Evolutionary conservation across 2,888 invertebrate genomes (phyloP).

Genomic region (Darwinula stevensoni): DNA sequence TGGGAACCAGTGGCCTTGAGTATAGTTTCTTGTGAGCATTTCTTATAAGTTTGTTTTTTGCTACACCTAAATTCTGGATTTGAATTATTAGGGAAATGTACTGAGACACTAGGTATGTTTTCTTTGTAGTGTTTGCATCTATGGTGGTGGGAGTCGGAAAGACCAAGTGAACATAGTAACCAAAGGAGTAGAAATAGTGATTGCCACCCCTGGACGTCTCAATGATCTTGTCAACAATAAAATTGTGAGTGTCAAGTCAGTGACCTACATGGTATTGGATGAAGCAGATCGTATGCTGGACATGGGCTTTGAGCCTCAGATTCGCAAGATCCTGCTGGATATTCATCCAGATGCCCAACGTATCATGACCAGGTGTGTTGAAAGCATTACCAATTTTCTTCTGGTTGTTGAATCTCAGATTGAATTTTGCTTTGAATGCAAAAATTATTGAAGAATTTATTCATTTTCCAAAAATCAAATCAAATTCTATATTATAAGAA

Average conservation of each 20-base stretch:
- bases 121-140: too few species aligned
- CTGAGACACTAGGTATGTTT: too few species aligned
- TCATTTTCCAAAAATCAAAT: too few species aligned
- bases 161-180: conserved; percentile 42
- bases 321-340: conserved; percentile 44
- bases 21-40: too few species aligned
- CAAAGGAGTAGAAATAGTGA: conserved; percentile 68
- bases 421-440: background rate
- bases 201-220: conserved; percentile 75
- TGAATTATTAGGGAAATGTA: too few species aligned
- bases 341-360: conserved; percentile 68
- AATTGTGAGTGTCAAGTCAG: conserved; percentile 41
- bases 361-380: conserved; percentile 57
- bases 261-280: conserved; percentile 69
- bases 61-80: too few species aligned
- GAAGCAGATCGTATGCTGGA: conserved; percentile 44
- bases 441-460: too few species aligned
- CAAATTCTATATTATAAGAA: too few species aligned
- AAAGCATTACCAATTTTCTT: too few species aligned
- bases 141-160: conserved; percentile 57
- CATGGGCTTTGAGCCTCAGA: conserved; percentile 25
- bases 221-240: conserved; percentile 56
- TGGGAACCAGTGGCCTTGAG: too few species aligned
- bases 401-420: too few species aligned
- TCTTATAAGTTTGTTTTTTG: too few species aligned